Base-by-base conservation (phyloP, 2,797 vertebrate species). In the Macropus fuliginosus region DNA sequence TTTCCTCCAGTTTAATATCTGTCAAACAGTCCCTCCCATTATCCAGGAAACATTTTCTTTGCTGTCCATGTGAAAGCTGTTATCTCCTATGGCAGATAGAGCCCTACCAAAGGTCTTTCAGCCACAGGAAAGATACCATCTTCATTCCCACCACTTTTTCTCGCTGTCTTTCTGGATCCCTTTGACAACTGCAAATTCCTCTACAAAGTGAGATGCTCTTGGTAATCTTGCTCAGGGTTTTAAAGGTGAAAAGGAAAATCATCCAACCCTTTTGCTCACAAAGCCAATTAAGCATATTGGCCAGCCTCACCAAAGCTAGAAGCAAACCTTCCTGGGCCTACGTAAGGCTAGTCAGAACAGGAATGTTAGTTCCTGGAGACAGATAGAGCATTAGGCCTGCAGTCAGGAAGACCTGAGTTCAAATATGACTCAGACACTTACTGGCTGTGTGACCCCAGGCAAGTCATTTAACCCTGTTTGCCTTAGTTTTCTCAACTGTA, bases 51-150 rank as follows among this genome's bases (percentile, higher is more conserved):
- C 94, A 93, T 96, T 97, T 95, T 97, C 94, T 96, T 93, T 55
- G 31, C 93, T 96, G 92, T 96, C 93, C 95, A 91, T 96, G 97
- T 97, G 97, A 97, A 95, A 96, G 90, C 94, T 96, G 97, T 98
- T 98, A 98, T 98, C 98, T 98, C 96, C 95, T n/a, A n/a, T 95
- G 94, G 97, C 97, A 98, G 97, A 97, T 96, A 94, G 66, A 92
- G 56, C 93, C 96, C 96, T 91, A 52, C 29, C 52, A 91, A 54
- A 91, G 90, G 52, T 91, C 54, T 54, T 55, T 91, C 52, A 91
- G 28, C 13, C 92, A 96, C 74, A 56, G 94, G 93, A 93, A 66
- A 96, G 96, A 94, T 95, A 96, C 92, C 74, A 91, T 96, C 95
- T 95, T 95, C 94, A 93, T 91, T 91, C 56, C 89, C 54, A n/a